Base-by-base conservation (phyloP, 1,140 invertebrate genomes). In the Drosophila nigrodunni region DNA sequence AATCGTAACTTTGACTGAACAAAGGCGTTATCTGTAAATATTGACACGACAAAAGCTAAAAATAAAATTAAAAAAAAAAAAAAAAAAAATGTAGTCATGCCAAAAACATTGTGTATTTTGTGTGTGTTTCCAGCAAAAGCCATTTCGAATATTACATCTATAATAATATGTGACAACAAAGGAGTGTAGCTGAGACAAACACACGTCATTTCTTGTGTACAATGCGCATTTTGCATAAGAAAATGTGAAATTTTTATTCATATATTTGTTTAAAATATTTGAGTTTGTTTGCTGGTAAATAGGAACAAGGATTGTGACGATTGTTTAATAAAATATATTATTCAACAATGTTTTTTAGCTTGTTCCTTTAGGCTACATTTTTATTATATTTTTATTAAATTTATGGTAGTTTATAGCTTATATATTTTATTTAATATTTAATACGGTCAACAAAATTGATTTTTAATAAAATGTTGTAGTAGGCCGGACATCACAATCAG, bases 141-240 rank as follows among this genome's bases (percentile, higher is more conserved):
- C 71, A 74, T 69, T 74, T 69, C 10, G 39, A 61, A 74, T 61
- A 74, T 74, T 74, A 68, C 69, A 62, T 55, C 7, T 18, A 43
- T 25, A 41, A 57, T 57, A 55, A 37, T 64, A 39, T 71, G 50
- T 7, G 49, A 57, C 70, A 73, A 60, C 64, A 73, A 73, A 67
- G 64, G 54, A 52, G 70, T 44, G 70, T 59, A 37, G 66, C 66
- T 44, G 58, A 21, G 37, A 57, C 52, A 35, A 50, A 66, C 39
- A 54, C 35, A 9, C 50, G 37, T 49, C 61, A 58, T 54, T 30
- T 70, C 25, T 30, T 21, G 15, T 25, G 11, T 54, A 52, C 39
- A 46, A 44, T 15, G 2, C n/a, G 49, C n/a, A 9, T 49, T 49
- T 70, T 61, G 46, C 49, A 50, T 54, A 25, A 37, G n/a, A 54